Evolutionary conservation across 2,797 vertebrate species (phyloP).

Genomic region (Sebastes nivosus): DNA sequence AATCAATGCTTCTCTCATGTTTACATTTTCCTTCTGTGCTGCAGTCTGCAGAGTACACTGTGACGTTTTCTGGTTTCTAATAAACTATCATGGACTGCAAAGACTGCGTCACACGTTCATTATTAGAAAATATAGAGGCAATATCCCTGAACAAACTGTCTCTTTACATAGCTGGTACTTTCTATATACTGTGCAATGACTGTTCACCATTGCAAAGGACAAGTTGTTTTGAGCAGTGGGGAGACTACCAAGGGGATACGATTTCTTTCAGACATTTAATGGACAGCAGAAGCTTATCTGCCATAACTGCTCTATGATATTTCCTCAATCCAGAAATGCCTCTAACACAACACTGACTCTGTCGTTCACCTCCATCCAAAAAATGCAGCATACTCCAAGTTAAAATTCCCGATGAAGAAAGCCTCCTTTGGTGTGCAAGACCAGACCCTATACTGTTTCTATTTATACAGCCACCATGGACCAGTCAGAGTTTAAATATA

Average conservation of each 20-base stretch:
- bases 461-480: conserved; percentile 79
- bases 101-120: conserved; percentile 22
- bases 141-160: neutral
- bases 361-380: conserved; percentile 9
- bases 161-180: neutral
- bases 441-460: conserved; percentile 72
- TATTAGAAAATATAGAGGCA: neutral
- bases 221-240: neutral
- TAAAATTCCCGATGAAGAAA: conserved; percentile 50
- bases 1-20: conserved; percentile 53
- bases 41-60: conserved; percentile 10
- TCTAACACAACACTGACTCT: neutral
- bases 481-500: conserved; percentile 84
- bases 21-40: conserved; percentile 41
- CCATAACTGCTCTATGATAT: neutral
- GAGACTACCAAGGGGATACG: neutral
- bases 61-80: conserved; percentile 46
- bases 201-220: neutral
- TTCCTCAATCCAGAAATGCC: neutral
- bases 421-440: conserved; percentile 59
- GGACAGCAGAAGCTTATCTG: neutral
- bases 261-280: neutral
- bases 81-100: conserved; percentile 21
- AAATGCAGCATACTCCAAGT: conserved; percentile 11
- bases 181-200: neutral